Evolutionary conservation across 2,113 vertebrate species (phyloP).

Genomic region (Illadopsis cleaveri): DNA sequence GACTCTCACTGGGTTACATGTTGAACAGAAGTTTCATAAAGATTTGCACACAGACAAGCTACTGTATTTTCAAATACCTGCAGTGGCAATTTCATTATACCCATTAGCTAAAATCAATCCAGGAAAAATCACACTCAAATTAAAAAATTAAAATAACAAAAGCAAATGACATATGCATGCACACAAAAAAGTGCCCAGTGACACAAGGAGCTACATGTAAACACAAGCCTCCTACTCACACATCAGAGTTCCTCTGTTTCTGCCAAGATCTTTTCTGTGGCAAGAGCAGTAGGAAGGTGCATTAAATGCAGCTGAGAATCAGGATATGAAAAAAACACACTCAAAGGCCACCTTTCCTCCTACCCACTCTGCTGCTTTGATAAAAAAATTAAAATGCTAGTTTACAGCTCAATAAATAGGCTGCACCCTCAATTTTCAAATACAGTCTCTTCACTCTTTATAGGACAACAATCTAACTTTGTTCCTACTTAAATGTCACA

Average conservation of each 20-base stretch:
- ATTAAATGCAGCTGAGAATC: neutral
- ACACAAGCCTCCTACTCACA: neutral
- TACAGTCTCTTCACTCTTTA: neutral
- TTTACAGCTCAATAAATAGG: neutral
- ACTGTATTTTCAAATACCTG: neutral
- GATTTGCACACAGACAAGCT: neutral
- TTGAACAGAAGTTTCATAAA: neutral
- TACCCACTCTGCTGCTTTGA: neutral
- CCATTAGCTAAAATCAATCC: neutral
- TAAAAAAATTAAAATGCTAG: neutral
- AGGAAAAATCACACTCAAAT: neutral
- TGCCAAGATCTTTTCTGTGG: neutral
- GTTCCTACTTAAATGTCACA: neutral
- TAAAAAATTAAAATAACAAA: neutral
- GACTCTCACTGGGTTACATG: neutral
- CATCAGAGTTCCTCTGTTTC: neutral
- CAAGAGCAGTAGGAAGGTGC: neutral
- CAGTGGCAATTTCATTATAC: neutral
- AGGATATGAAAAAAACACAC: neutral
- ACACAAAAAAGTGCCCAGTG: neutral
- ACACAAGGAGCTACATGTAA: neutral
- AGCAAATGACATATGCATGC: neutral
- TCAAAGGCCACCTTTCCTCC: neutral
- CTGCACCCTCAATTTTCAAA: neutral
- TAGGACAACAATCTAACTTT: neutral